A percentile compares a stretch with the other conserved stretches of the same genome.
Conservation (phyloP, 2,888 invertebrate species). For the Rhagonycha lutea region DNA sequence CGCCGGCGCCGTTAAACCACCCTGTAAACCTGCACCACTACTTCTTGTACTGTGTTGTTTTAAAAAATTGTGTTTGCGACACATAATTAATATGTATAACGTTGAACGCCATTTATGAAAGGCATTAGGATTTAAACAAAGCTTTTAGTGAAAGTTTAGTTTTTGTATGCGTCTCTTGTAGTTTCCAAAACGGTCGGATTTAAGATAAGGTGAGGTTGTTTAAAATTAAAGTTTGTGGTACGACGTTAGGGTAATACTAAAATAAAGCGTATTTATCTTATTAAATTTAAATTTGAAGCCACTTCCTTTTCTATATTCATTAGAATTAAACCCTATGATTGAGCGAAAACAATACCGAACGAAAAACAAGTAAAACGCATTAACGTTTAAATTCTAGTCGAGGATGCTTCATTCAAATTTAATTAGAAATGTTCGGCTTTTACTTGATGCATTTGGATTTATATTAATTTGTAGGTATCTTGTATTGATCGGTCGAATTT, state of each 20-base stretch:
- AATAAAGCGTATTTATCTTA: neutral
- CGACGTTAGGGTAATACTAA: neutral
- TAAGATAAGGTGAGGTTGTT: slow-evolving; percentile 1
- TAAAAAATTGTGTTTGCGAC: neutral
- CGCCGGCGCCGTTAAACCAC: neutral
- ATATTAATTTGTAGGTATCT: neutral
- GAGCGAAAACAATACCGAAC: slow-evolving; percentile 33
- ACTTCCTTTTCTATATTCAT: slow-evolving; percentile 34
- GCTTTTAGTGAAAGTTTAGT: slow-evolving; percentile 12
- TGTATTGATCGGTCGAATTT: neutral
- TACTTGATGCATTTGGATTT: neutral
- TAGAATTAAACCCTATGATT: slow-evolving; percentile 37
- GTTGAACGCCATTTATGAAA: slow-evolving; percentile 1
- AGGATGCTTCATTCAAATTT: slow-evolving; percentile 21
- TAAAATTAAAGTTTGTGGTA: slow-evolving; percentile 11
- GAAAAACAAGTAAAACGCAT: slow-evolving; percentile 37
- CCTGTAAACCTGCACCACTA: neutral
- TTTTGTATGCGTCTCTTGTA: slow-evolving; percentile 15
- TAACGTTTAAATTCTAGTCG: slow-evolving; percentile 27
- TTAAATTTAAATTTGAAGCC: slow-evolving; percentile 15
- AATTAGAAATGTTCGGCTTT: slow-evolving; percentile 15
- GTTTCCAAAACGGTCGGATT: slow-evolving; percentile 3
- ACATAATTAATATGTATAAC: slow-evolving; percentile 1
- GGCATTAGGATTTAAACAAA: neutral
- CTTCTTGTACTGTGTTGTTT: neutral